Base-by-base conservation (phyloP, 2,888 invertebrate genomes). In the Carabus problematicus region DNA sequence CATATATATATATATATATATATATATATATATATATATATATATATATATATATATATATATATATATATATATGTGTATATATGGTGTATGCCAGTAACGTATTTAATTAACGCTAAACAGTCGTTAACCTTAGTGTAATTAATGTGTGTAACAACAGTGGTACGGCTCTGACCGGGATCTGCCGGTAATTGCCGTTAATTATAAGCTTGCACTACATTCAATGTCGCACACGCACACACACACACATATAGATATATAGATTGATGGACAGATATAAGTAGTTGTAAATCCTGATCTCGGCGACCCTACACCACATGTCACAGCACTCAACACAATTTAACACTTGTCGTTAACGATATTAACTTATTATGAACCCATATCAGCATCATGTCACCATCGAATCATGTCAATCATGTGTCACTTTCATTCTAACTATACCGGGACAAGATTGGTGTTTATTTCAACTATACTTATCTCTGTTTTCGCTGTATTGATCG, bases 71-170 rank as follows among this genome's bases (percentile, higher is more conserved):
- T n/a, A n/a, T n/a, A n/a, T n/a, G n/a, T n/a, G n/a, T n/a, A n/a
- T 52, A 19, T 52, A 18, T 52, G 16, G 14, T 19, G 16, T 19
- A 49, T 49, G 16, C 49, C 64, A 45, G 14, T 29, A 64, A 45
- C 64, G 64, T 64, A 64, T 64, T 64, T 64, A 64, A 64, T 64
- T 64, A 64, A 64, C 64, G 64, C 64, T 64, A 64, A 64, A 64
- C 64, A 64, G 64, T 64, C 64, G 64, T 64, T 64, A 64, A 64
- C 64, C 64, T 64, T 64, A 64, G 64, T n/a, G 39, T 64, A 64
- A 64, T 64, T 64, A 64, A 64, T 64, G 64, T 64, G 64, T 64
- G 64, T 64, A 64, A 64, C 64, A 64, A 64, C 64, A 64, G 64
- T 64, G 64, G 64, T 64, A 49, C 61, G n/a, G 61, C 61, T 61